A percentile compares a stretch with the other conserved stretches of the same genome.
Conservation (phyloP, 2,888 invertebrate genomes). For the Pammene aurita region DNA sequence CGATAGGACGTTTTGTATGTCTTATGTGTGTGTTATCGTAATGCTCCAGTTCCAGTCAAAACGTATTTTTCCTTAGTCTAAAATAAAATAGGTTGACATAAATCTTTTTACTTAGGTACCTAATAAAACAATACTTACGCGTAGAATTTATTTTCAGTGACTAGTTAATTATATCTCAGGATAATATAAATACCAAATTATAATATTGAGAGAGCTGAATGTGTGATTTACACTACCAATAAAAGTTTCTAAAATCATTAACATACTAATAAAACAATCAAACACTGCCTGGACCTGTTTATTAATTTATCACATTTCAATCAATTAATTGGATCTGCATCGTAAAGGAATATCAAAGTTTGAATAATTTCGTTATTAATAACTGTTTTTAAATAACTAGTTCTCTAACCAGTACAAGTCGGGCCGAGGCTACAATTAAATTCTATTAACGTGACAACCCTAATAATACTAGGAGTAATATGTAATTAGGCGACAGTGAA, state of each 20-base stretch:
- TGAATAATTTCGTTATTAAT: constrained; percentile 40
- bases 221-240: not conserved
- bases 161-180: no score
- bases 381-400: constrained; percentile 50
- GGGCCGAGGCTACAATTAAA: constrained; percentile 69
- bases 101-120: no score
- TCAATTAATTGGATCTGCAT: constrained; percentile 39
- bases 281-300: not conserved
- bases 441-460: constrained; percentile 75
- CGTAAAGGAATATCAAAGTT: constrained; percentile 31
- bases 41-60: no score
- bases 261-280: constrained; percentile 1
- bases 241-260: constrained; percentile 1
- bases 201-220: not conserved
- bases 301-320: constrained; percentile 22
- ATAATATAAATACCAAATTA: not conserved
- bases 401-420: constrained; percentile 49
- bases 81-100: no score
- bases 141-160: no score
- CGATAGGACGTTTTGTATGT: no score
- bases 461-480: constrained; percentile 47
- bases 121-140: no score
- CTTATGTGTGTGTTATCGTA: no score
- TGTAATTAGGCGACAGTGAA: constrained; percentile 72
- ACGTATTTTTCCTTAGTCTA: no score